Percentiles rank a stretch among this genome's conserved stretches.
These are phyloP conservation scores for Acronicta aceris DNA, from an alignment of 2,888 invertebrate species.

Conservation along the genomic window DNA sequence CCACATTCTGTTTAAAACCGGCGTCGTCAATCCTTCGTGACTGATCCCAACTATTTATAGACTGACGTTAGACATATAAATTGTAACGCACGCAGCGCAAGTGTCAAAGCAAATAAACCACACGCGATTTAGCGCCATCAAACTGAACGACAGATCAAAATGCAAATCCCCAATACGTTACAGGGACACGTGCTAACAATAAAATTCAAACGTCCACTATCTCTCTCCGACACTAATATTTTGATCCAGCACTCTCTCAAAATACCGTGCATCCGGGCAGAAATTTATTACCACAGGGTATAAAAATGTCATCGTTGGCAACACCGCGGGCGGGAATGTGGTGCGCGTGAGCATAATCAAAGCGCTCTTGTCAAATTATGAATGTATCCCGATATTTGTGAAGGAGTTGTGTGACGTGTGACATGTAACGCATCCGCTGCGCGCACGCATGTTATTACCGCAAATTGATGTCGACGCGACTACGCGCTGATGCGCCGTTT, in stretches of 20 bases:
- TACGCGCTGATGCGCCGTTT: conserved; percentile 59
- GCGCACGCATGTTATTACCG: conserved; percentile 58
- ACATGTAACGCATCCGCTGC: conserved; percentile 80
- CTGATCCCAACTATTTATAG: conserved; percentile 54
- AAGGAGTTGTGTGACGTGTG: conserved; percentile 82
- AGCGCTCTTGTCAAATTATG: conserved; percentile 82
- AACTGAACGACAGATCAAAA: conserved; percentile 67
- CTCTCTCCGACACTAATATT: conserved; percentile 71
- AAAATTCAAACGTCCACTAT: conserved; percentile 70
- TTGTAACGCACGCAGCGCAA: conserved; percentile 44
- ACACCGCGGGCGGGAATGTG: conserved; percentile 64
- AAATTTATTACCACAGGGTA: conserved; percentile 76
- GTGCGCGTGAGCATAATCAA: conserved; percentile 73
- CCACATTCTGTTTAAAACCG: conserved; percentile 38
- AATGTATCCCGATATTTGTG: conserved; percentile 85
- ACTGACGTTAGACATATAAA: conserved; percentile 54
- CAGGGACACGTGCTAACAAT: conserved; percentile 76
- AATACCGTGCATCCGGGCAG: conserved; percentile 78
- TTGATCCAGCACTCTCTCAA: conserved; percentile 75
- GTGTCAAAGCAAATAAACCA: conserved; percentile 65
- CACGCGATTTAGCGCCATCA: conserved; percentile 61
- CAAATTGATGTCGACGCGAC: conserved; percentile 66
- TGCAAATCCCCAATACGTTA: conserved; percentile 64
- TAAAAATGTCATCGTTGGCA: conserved; percentile 82
- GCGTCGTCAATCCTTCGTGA: conserved; percentile 50